A percentile compares a stretch with the other conserved stretches of the same genome.
Conservation (phyloP, 1,140 invertebrate species). For the Nephila pilipes region DNA sequence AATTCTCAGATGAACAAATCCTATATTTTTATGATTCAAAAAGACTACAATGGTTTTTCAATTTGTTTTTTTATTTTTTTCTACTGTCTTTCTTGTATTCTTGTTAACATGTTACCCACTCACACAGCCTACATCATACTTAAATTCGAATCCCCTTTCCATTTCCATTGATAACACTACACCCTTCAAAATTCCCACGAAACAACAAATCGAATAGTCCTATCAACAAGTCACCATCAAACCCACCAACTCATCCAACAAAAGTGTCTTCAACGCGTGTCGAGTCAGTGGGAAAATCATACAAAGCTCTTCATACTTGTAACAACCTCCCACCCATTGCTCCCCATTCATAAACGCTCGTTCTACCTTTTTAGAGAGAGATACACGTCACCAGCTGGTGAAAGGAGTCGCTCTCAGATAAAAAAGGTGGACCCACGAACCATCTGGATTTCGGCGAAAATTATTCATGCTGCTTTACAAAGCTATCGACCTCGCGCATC, state of each 20-base stretch:
- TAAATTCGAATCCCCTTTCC: neutral
- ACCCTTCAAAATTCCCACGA: neutral
- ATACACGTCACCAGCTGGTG: constrained; percentile 1
- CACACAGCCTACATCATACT: too few species aligned
- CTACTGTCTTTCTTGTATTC: too few species aligned
- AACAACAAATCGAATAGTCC: neutral
- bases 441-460: constrained; percentile 33
- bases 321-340: constrained; percentile 19
- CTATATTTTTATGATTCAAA: too few species aligned
- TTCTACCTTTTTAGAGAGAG: neutral
- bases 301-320: neutral
- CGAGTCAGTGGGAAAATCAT: neutral
- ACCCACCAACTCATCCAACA: neutral
- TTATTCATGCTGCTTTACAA: neutral
- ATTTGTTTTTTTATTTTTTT: too few species aligned
- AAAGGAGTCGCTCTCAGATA: neutral
- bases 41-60: too few species aligned
- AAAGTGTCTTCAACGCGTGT: neutral
- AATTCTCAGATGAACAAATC: too few species aligned
- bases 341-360: neutral
- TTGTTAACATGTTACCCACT: too few species aligned
- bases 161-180: neutral
- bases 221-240: neutral
- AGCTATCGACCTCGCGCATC: constrained; percentile 28
- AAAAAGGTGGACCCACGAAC: neutral